A percentile compares a stretch with the other conserved stretches of the same genome.
These are phyloP conservation scores for Lagodon rhomboides DNA, from an alignment of 2,797 vertebrate genomes.

Conservation along the genomic window DNA sequence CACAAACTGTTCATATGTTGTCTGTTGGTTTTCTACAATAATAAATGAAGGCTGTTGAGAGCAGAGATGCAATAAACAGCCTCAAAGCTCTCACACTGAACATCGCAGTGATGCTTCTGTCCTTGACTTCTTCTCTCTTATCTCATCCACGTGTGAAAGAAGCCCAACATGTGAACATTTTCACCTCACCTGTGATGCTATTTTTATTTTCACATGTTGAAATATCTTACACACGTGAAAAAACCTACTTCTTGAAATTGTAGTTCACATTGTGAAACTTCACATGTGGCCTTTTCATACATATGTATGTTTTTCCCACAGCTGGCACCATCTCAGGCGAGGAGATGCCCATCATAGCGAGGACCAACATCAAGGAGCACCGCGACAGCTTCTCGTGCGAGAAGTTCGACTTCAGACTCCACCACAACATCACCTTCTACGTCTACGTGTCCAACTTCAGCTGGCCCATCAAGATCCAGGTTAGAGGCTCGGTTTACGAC, in stretches of 20 bases:
- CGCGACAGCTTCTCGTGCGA: slow-evolving; percentile 97
- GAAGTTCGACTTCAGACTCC: slow-evolving; percentile 95
- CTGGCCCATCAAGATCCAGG: slow-evolving; percentile 99
- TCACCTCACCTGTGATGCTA: too few relatives aligned
- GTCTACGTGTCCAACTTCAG: slow-evolving; percentile 98
- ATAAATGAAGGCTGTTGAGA: background rate
- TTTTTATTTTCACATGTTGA: too few relatives aligned
- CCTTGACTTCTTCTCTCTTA: too few relatives aligned
- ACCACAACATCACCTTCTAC: slow-evolving; percentile 97
- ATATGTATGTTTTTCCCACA: slow-evolving; percentile 52
- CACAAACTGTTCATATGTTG: background rate
- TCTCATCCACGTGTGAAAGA: too few relatives aligned
- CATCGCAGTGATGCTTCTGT: too few relatives aligned
- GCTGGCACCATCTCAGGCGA: slow-evolving; percentile 97
- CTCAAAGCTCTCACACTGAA: background rate
- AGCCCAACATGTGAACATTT: too few relatives aligned
- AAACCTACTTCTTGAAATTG: too few relatives aligned
- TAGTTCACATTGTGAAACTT: too few relatives aligned
- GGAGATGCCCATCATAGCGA: slow-evolving; percentile 92
- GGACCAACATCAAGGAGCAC: slow-evolving; percentile 94
- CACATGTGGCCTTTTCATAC: too few relatives aligned
- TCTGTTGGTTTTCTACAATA: background rate
- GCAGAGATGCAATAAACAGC: background rate
- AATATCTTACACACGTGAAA: too few relatives aligned
- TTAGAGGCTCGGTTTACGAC: slow-evolving; percentile 67